Evolutionary conservation across 1,140 invertebrate species (phyloP).

Genomic region (Drosophila arawakana): DNA sequence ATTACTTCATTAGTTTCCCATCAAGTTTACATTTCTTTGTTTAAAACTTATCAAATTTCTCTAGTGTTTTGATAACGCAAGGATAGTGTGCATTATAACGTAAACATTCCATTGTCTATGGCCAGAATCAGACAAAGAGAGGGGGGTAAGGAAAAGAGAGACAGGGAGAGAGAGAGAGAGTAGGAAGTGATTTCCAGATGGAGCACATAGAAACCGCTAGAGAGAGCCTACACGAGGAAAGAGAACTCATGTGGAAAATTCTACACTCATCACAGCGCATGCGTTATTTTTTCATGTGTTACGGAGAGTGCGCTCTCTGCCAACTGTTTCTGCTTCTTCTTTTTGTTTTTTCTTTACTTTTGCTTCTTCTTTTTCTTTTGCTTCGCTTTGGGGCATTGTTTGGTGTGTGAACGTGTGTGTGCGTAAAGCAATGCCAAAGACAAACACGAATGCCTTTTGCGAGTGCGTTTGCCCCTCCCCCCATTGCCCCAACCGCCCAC

Average conservation of each 20-base stretch:
- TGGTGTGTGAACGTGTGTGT: conserved; percentile 17
- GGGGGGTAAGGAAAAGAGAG: conserved; percentile 5
- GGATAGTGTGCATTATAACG: conserved; percentile 62
- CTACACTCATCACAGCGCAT: conserved; percentile 59
- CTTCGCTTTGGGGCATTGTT: conserved; percentile 35
- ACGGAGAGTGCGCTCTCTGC: conserved; percentile 36
- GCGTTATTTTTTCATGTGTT: conserved; percentile 49
- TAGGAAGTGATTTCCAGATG: conserved; percentile 28
- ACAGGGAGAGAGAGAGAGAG: conserved; percentile 16
- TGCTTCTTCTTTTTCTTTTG: conserved; percentile 9
- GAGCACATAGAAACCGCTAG: conserved; percentile 12
- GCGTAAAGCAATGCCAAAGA: conserved; percentile 53
- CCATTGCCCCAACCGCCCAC: neutral
- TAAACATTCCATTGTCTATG: conserved; percentile 70
- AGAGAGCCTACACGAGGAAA: conserved; percentile 6
- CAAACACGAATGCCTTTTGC: conserved; percentile 48
- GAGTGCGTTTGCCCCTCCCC: conserved; percentile 1
- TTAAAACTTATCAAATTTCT: neutral
- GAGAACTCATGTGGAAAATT: conserved; percentile 40
- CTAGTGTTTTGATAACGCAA: conserved; percentile 7
- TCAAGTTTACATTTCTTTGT: too few relatives aligned
- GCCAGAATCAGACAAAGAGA: conserved; percentile 27
- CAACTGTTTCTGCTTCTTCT: conserved; percentile 25
- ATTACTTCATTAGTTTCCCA: too few relatives aligned
- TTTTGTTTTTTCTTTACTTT: conserved; percentile 24